These are phyloP conservation scores for Ceramica pisi DNA, from an alignment of 2,888 invertebrate genomes.

Conservation along the genomic window DNA sequence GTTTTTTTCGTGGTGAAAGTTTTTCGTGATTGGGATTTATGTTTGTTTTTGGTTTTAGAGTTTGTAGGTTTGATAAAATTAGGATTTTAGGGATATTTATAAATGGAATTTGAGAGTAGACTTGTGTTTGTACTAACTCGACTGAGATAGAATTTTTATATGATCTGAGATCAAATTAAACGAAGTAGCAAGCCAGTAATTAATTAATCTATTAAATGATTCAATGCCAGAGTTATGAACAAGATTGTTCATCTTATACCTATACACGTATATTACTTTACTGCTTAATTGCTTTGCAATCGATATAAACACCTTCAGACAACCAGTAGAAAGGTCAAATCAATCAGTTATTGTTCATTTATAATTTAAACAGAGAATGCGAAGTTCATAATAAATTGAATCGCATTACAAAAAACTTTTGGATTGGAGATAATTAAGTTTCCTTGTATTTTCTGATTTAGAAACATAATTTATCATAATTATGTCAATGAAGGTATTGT, in stretches of 20 bases:
- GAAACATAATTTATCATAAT: conserved; percentile 63
- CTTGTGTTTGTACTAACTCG: not conserved
- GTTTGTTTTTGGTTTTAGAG: not conserved
- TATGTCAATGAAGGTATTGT: conserved; percentile 41
- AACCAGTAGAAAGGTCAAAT: conserved; percentile 68
- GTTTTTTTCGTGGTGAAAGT: conserved; percentile 51
- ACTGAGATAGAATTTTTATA: not conserved
- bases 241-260: conserved; percentile 39
- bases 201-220: conserved; percentile 52
- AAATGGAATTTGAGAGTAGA: not conserved
- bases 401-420: conserved; percentile 53
- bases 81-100: not conserved
- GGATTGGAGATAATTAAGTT: conserved; percentile 47
- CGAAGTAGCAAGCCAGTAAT: conserved; percentile 30
- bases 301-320: conserved; percentile 53
- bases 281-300: conserved; percentile 56
- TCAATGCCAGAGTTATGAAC: conserved; percentile 53
- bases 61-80: not conserved
- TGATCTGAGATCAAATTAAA: conserved; percentile 20
- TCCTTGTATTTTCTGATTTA: conserved; percentile 53
- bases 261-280: conserved; percentile 26
- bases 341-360: conserved; percentile 62
- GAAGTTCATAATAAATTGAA: conserved; percentile 50
- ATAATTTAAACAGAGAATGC: conserved; percentile 52
- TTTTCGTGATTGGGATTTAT: conserved; percentile 45